Evolutionary conservation across 1,140 invertebrate species (phyloP), one percentile per base, ranked within the genome.

Genomic region (Eumaeus atala): DNA sequence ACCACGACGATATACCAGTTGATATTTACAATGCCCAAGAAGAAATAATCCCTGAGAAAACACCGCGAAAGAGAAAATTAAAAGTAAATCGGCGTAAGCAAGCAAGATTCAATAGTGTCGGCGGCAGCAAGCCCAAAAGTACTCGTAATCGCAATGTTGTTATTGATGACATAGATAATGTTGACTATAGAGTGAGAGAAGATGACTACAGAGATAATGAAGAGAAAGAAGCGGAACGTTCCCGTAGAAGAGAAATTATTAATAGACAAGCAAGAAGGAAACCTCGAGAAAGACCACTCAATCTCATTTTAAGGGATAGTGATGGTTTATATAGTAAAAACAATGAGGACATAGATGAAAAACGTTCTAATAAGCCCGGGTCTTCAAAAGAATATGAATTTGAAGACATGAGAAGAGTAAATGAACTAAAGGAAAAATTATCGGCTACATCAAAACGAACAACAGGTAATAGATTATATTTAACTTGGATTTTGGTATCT

Each of bases 341-440:
- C n/a, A n/a, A 62, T 3, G 53, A 61, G 0, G 61, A 64, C 6
- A 35, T 47, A 9, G 44, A 54, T 12, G 35, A 42, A 16, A 33
- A 14, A 14, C 3, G 42, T 42, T 12, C 11, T 5, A 38, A 50
- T 51, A 53, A 17, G 17, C 16, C 2, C n/a, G n/a, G n/a, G n/a
- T n/a, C n/a, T n/a, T n/a, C n/a, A n/a, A n/a, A n/a, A n/a, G 77
- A 79, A 47, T 64, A 64, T 10, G 72, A 83, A 34, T 85, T 76
- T 59, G 74, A 79, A 33, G 88, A 89, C 56, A 81, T 88, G 76
- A 80, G 78, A 56, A 77, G 77, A 48, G 70, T 87, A 7, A 62
- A 73, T 9, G 81, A 74, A 21, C 75, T 88, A 3, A 83, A 79
- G 60, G 79, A 72, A 37, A 87, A 77, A 59, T 47, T 47, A 18